phyloP scores from a whole-genome alignment of 2,888 invertebrate species.

The Panopea generosa region DNA sequence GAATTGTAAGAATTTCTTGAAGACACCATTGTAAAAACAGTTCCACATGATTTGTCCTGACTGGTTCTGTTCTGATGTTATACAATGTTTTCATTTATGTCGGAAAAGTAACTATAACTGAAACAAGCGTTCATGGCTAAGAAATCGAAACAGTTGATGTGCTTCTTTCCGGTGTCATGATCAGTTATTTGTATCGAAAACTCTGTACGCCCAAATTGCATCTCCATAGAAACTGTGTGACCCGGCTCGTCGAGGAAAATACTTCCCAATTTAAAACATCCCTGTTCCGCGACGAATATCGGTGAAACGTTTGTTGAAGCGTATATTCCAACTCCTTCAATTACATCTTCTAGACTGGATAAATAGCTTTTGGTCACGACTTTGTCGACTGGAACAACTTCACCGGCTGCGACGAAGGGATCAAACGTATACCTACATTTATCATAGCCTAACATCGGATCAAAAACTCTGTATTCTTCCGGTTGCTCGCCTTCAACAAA shows the following conservation, averaged over 20 bases:
- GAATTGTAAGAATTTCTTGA: too few relatives aligned
- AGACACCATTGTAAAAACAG: too few relatives aligned
- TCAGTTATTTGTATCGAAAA: slow-evolving; percentile 37
- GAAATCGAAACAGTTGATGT: slow-evolving; percentile 40
- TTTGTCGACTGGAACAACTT: slow-evolving; percentile 31
- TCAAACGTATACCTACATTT: slow-evolving; percentile 47
- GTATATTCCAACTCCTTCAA: slow-evolving; percentile 29
- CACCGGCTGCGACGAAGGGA: slow-evolving; percentile 30
- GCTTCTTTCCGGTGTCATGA: slow-evolving; percentile 16
- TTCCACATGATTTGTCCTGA: too few relatives aligned
- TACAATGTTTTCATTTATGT: too few relatives aligned
- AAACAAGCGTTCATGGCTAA: too few relatives aligned
- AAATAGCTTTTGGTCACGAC: slow-evolving; percentile 9
- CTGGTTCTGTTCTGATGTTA: too few relatives aligned
- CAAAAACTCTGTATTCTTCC: slow-evolving; percentile 17
- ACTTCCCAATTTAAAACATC: slow-evolving; percentile 42
- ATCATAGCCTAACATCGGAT: slow-evolving; percentile 14
- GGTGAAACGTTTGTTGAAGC: slow-evolving; percentile 31
- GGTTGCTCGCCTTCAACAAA: slow-evolving; percentile 30
- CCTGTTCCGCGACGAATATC: slow-evolving; percentile 23
- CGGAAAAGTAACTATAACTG: too few relatives aligned
- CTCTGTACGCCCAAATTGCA: slow-evolving; percentile 57
- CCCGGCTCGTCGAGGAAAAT: slow-evolving; percentile 37
- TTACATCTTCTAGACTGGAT: slow-evolving; percentile 8
- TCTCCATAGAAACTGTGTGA: slow-evolving; percentile 21